Base-by-base conservation (phyloP, 1,140 invertebrate species). In the Conopomorpha cramerella region DNA sequence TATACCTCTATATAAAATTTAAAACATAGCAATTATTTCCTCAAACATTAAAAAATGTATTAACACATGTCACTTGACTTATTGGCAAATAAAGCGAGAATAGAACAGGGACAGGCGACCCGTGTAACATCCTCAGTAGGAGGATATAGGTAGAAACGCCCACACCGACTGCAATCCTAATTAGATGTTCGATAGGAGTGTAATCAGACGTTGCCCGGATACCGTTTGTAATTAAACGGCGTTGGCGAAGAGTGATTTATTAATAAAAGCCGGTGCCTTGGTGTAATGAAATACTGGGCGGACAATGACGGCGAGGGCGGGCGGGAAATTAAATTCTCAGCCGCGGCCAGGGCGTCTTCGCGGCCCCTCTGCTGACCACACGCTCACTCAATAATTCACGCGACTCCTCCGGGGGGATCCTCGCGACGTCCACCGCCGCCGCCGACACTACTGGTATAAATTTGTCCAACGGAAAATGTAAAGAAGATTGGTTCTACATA, bases 181-280 rank as follows among this genome's bases (percentile, higher is more conserved):
- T 74, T 72, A 74, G 63, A 72, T 66, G 67, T 72, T 74, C 70
- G 67, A 74, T 72, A 65, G 72, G 70, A 74, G 61, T 72, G 70
- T 76, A 72, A 76, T 76, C 70, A 70, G 62, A 68, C 65, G 66
- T 55, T 55, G 63, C 58, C 55, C 59, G 59, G 65, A 67, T 66
- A 66, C 63, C 60, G 63, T 60, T 53, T 59, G 70, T 74, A 74
- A 74, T 74, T 74, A 74, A 74, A 74, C 63, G 65, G 59, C 50
- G 64, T 60, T 55, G 59, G 67, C 66, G 71, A 72, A 72, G 65
- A 72, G 71, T 77, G 73, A 77, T 77, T 77, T 77, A 77, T 77
- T 77, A 77, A 77, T 73, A 74, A 71, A 74, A 76, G 73, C n/a
- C n/a, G n/a, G n/a, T n/a, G n/a, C n/a, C n/a, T n/a, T 67, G 64